Conservation (phyloP, 2,797 vertebrate genomes). For the Rhynchotus rufescens region DNA sequence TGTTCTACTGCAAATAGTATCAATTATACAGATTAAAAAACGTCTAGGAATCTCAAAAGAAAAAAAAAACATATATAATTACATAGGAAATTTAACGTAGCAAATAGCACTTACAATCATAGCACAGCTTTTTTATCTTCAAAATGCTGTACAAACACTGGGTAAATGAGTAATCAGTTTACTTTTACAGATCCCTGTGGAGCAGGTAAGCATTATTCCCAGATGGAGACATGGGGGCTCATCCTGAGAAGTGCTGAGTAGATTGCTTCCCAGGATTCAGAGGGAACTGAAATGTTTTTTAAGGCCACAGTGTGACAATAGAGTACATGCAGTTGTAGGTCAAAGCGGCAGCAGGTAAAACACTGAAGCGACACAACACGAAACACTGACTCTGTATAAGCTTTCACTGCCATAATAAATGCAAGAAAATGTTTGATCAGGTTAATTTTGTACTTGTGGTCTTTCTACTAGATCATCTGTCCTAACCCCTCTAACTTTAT, state of each 20-base stretch:
- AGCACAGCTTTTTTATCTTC: neutral
- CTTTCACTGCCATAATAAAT: neutral
- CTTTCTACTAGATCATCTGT: neutral
- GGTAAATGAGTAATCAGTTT: constrained; percentile 10
- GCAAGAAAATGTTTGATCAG: neutral
- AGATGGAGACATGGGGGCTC: neutral
- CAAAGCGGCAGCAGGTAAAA: neutral
- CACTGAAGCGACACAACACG: neutral
- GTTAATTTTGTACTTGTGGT: neutral
- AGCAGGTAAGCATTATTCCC: neutral
- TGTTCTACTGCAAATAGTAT: neutral
- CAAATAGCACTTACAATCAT: neutral
- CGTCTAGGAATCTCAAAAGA: neutral
- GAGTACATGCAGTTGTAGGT: accelerated
- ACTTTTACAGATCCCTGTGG: neutral
- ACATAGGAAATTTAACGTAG: neutral
- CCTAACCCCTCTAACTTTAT: neutral
- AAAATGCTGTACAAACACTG: neutral
- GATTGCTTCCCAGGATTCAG: neutral
- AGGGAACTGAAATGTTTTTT: neutral
- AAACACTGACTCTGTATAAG: neutral
- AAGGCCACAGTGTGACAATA: neutral
- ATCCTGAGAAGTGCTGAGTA: neutral
- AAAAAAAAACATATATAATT: neutral
- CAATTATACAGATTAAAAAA: constrained; percentile 59